These are phyloP conservation scores for Agrochola macilenta DNA, from an alignment of 2,888 invertebrate species.

Conservation along the genomic window DNA sequence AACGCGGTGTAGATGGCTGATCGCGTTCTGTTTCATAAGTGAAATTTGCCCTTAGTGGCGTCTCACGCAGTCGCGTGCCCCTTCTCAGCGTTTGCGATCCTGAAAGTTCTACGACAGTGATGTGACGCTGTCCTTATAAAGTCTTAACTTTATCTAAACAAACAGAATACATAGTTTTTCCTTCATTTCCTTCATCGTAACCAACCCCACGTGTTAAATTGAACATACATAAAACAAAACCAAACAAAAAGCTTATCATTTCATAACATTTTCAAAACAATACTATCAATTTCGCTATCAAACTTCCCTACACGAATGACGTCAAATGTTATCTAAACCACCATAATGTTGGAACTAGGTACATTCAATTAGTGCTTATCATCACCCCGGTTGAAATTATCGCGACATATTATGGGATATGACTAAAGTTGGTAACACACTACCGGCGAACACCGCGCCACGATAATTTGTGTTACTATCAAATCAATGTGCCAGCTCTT, in stretches of 20 bases:
- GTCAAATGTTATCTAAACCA: slow-evolving; percentile 55
- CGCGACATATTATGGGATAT: slow-evolving; percentile 55
- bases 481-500: not conserved
- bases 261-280: slow-evolving; percentile 49
- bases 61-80: not conserved
- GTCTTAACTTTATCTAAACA: not conserved
- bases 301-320: slow-evolving; percentile 56
- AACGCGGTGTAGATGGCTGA: too few species aligned
- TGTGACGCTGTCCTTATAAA: not conserved
- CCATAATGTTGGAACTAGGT: slow-evolving; percentile 45
- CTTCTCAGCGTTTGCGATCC: not conserved
- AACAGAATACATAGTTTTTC: not conserved
- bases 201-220: slow-evolving; percentile 14
- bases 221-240: slow-evolving; percentile 6
- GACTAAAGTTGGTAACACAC: slow-evolving; percentile 30
- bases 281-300: slow-evolving; percentile 50
- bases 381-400: slow-evolving; percentile 54
- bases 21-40: too few species aligned
- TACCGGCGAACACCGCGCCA: not conserved
- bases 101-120: not conserved
- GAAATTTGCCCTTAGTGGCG: not conserved
- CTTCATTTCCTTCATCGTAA: not conserved
- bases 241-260: slow-evolving; percentile 39
- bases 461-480: not conserved
- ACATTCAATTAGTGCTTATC: slow-evolving; percentile 68